Evolutionary conservation across 2,797 vertebrate genomes (phyloP), one percentile per base, ranked within the genome.

Genomic region (Urosaurus nigricauda): DNA sequence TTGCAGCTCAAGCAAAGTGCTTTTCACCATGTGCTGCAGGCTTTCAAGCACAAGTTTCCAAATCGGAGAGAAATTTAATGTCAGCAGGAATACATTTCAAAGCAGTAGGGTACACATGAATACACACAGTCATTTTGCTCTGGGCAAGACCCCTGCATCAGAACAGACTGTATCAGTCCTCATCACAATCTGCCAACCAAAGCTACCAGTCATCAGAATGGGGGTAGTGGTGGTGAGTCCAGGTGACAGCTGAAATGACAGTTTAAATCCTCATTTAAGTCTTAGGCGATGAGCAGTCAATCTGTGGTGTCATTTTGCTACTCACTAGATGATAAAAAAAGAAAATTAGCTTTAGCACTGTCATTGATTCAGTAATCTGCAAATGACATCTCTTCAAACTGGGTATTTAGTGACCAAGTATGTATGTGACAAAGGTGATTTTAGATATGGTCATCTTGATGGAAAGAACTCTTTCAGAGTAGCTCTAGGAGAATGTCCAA

Each of bases 11-110:
- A 81, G 43, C 24, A 43, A 86, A 86, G 26, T 68, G 71, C 37
- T 65, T 89, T 75, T 86, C 60, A 32, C 79, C 82, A 79, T 40
- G 58, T 75, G 79, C 78, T 56, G 43, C 58, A 81, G 73, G 84
- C 84, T 82, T 65, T 79, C 40, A 21, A 82, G 70, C 84, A 65
- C 37, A n/a, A 51, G 16, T 68, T 82, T 89, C 88, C 71, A 82
- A 89, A 89, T 77, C 47, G 8, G 58, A 89, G 70, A 77, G 84
- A 77, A 89, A 86, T 82, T 77, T 89, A 82, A 86, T 81, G 71
- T 77, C 79, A 89, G 84, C 58, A 85, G 84, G 79, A 86, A 86
- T 82, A 56, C 78, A 75, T 75, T 81, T 89, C 73, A 86, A 77
- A 37, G 71, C 43, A 75, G 73, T 40, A 35, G 21, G 43, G 58